Evolutionary conservation across 1,140 invertebrate genomes (phyloP), one percentile per base, ranked within the genome.

Genomic region (Heliconius hewitsoni): DNA sequence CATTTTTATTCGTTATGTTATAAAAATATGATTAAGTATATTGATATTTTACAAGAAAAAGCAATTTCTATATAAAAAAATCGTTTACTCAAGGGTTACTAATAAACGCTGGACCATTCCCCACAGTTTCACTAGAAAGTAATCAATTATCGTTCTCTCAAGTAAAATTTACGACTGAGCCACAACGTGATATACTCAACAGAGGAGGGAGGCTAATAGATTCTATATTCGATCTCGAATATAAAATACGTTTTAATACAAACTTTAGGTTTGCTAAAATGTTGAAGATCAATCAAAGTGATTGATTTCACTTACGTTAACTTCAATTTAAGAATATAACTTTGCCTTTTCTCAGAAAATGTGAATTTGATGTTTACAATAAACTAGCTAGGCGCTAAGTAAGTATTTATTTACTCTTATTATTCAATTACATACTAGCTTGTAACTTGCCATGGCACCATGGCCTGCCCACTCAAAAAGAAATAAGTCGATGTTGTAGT

Each of bases 231-330:
- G 50, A 70, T 37, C 23, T 73, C 52, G 71, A 78, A 60, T 78
- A 77, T 77, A 78, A 78, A 78, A 71, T 71, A 78, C 71, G 71
- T 78, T 78, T 73, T 50, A 78, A 55, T 46, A 77, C 30, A 37
- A 76, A 30, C 18, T 18, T 76, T 60, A 42, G 52, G 37, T 42
- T 73, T 66, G 52, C 50, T 72, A 27, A 37, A 66, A 52, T 23
- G 70, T 77, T 78, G 23, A 30, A 57, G 72, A 78, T 78, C 77
- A 16, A 74, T 78, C 55, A 74, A 9, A 9, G 55, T 74, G 77
- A 78, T 60, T 66, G 55, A 78, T 78, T 78, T 78, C 60, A 70
- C 37, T 42, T n/a, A 42, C 16, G 57, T 50, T 30, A 27, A 30
- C 60, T 30, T 30, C 60, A 66, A 66, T 66, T 66, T 66, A 30